Evolutionary conservation across 2,113 vertebrate genomes (phyloP), one percentile per base, ranked within the genome.

Genomic region (Colistium nudipinnis): DNA sequence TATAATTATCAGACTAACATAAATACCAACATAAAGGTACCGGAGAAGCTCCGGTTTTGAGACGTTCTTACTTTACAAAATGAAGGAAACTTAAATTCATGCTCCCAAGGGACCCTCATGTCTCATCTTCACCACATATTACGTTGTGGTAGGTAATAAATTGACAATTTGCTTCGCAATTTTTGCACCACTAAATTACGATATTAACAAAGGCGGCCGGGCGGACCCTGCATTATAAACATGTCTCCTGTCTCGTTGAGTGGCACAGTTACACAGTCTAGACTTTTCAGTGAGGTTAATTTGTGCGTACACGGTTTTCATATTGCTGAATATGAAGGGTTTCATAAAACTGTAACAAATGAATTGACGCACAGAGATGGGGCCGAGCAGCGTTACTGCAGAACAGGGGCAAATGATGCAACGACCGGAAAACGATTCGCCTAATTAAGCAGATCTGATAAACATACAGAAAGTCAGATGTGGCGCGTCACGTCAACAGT

Each of bases 91-190:
- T 33, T 47, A 44, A 14, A 1, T 6, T n/a, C 7, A 6, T 22
- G 66, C 61, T 74, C 54, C 45, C 52, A 1, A 4, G 49, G 69
- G 45, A 13, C 19, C 20, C 19, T 19, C 0, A 24, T 25, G 36
- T 51, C 54, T 39, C 16, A 19, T 22, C 22, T 48, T 69, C 33
- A 63, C 7, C 5, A 19, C 45, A 36, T 63, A 55, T 62, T 56
- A 60, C 13, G n/a, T 72, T 24, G 11, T 62, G 24, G 19, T 48
- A 25, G 53, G 48, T 74, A 44, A 62, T 59, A 62, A 49, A 55
- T 11, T 38, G 22, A 20, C 16, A 60, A 57, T 68, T 68, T 44
- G 28, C n/a, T 54, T 43, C 49, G 36, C 20, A 55, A 20, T 8
- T 45, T n/a, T 30, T 28, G 9, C 14, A 25, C n/a, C 53, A 20